Conservation (phyloP, 1,140 invertebrate genomes). For the Megalonaias nervosa region DNA sequence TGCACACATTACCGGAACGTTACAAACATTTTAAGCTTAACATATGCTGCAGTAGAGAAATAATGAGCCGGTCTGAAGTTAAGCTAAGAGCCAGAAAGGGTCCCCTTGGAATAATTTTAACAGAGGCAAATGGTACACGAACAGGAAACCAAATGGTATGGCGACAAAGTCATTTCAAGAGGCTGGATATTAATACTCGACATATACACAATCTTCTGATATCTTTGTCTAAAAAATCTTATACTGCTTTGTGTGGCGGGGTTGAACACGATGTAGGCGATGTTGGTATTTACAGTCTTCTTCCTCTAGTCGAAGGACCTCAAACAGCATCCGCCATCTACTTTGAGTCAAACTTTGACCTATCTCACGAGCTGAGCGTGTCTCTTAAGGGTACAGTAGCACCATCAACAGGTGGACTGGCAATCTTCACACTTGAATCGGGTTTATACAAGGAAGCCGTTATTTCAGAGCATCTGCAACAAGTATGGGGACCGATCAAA, state of each 20-base stretch:
- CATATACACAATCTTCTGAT: too few species aligned
- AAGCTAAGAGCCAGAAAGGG: background rate
- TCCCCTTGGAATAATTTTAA: background rate
- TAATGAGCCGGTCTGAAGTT: conserved; percentile 24
- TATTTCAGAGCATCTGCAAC: conserved; percentile 48
- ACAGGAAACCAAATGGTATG: background rate
- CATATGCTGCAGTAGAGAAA: conserved; percentile 16
- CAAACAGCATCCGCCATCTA: too few species aligned
- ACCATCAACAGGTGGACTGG: background rate
- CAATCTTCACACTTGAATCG: background rate
- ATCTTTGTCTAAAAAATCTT: too few species aligned
- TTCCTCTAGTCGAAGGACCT: too few species aligned
- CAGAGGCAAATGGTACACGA: background rate
- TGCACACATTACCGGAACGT: too few species aligned
- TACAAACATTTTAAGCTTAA: background rate
- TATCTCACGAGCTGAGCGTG: background rate
- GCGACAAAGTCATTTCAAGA: background rate
- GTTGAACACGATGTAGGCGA: too few species aligned
- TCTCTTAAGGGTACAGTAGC: background rate
- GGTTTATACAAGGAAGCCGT: conserved; percentile 37
- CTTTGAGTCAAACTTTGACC: too few species aligned
- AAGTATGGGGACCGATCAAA: conserved; percentile 50
- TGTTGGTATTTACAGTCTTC: too few species aligned
- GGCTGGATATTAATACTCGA: background rate
- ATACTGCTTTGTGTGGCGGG: too few species aligned